Percentiles rank a stretch among this genome's conserved stretches.
phyloP scores from a whole-genome alignment of 2,888 invertebrate genomes.

The Amphipyra tragopoginis region DNA sequence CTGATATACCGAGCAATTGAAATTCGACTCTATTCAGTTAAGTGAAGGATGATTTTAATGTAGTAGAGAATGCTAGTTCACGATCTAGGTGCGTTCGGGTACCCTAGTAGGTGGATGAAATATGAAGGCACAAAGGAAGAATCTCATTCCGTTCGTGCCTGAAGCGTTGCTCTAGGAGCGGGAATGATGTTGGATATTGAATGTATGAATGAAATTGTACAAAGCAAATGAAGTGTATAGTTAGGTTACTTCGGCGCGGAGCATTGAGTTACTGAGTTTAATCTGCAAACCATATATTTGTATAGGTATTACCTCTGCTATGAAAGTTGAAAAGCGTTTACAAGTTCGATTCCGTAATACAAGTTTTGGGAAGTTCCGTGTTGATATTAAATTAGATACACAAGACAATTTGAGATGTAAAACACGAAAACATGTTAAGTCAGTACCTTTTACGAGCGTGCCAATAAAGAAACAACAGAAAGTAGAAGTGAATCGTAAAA shows the following conservation, averaged over 20 bases:
- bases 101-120: conserved; percentile 78
- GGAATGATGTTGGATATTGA: conserved; percentile 69
- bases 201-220: conserved; percentile 64
- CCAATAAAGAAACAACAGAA: conserved; percentile 80
- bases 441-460: conserved; percentile 69
- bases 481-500: conserved; percentile 84
- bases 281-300: conserved; percentile 32
- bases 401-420: conserved; percentile 33
- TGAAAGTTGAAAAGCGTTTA: conserved; percentile 2
- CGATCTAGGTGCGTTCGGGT: conserved; percentile 70
- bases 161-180: conserved; percentile 68
- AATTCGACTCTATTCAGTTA: conserved; percentile 69
- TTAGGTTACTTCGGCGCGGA: conserved; percentile 29
- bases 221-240: conserved; percentile 60
- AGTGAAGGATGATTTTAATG: conserved; percentile 65
- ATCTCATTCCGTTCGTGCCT: conserved; percentile 79
- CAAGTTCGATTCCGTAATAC: background rate
- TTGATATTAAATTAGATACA: background rate
- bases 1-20: conserved; percentile 55
- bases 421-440: conserved; percentile 57
- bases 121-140: conserved; percentile 83
- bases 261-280: conserved; percentile 34
- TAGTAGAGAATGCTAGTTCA: conserved; percentile 47
- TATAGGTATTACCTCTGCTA: conserved; percentile 7
- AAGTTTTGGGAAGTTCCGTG: background rate